Evolutionary conservation across 2,888 invertebrate species (phyloP), one percentile per base, ranked within the genome.

Genomic region (Cryptus viduatorius): DNA sequence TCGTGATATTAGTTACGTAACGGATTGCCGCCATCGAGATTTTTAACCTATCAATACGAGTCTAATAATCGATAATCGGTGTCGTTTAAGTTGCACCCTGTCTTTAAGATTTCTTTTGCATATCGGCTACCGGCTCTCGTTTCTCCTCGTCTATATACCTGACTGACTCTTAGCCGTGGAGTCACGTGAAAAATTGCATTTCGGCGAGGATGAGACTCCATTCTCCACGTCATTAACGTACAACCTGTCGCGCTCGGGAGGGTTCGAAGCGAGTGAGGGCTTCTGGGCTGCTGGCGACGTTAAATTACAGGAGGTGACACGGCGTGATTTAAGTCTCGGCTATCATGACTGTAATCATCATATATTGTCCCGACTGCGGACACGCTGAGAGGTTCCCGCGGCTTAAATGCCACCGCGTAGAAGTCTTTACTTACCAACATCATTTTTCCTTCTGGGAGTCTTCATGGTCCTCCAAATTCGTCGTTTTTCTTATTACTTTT

Each of bases 261-360:
- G 64, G 71, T 76, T 76, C 68, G 68, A 67, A 59, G 44, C 56
- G 48, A 50, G 46, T 44, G 61, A 14, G 64, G 53, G 50, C 56
- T 8, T n/a, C 48, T 37, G 69, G 31, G 77, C 79, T 78, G 71
- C 84, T 83, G 81, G 83, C 64, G 82, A 81, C 84, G 78, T 82
- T 83, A 85, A 87, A 86, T 88, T 87, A 82, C 81, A 85, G 83
- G 86, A 86, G 85, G 87, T 86, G 87, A 88, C 86, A 84, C 86
- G 82, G 76, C 82, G 82, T 86, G 85, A 86, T 88, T 88, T 84
- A 84, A 86, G 82, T 73, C 79, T 65, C 75, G 75, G 83, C 84
- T 87, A 89, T 89, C 86, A 86, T 76, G 86, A 84, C 82, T 84
- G 87, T 87, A 89, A 88, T 89, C 87, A 87, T 88, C 89, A 86